These are phyloP conservation scores for Thereva unica DNA, from an alignment of 2,888 invertebrate species.

Conservation along the genomic window DNA sequence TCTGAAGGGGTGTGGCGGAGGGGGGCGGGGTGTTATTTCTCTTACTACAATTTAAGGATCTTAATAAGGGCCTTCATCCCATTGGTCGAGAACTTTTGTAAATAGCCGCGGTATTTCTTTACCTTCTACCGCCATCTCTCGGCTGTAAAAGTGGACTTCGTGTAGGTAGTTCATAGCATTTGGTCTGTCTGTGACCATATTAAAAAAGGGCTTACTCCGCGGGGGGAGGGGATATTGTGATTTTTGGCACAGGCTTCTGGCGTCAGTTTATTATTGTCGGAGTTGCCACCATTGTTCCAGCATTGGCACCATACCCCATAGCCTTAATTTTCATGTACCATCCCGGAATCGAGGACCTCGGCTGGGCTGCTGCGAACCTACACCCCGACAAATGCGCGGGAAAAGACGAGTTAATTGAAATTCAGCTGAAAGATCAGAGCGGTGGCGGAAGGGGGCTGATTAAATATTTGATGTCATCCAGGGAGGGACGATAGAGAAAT, in stretches of 20 bases:
- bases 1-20: background rate
- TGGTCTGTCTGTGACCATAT: constrained; percentile 5
- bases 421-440: background rate
- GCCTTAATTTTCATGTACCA: constrained; percentile 22
- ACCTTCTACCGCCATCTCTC: background rate
- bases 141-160: background rate
- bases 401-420: constrained; percentile 24
- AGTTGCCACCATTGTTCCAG: constrained; percentile 13
- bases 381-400: background rate
- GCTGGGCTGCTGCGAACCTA: background rate
- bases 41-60: background rate
- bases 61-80: constrained; percentile 13
- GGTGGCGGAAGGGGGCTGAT: background rate
- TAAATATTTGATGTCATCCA: constrained; percentile 30
- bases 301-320: constrained; percentile 11
- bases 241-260: too few species aligned
- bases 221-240: background rate
- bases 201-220: background rate
- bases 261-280: background rate
- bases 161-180: background rate
- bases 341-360: background rate
- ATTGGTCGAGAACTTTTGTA: constrained; percentile 2
- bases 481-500: background rate
- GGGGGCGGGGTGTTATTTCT: constrained; percentile 4
- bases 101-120: background rate